Percentiles rank a stretch among this genome's conserved stretches.
Conservation (phyloP, 2,888 invertebrate genomes). For the Lamellibrachia columna region DNA sequence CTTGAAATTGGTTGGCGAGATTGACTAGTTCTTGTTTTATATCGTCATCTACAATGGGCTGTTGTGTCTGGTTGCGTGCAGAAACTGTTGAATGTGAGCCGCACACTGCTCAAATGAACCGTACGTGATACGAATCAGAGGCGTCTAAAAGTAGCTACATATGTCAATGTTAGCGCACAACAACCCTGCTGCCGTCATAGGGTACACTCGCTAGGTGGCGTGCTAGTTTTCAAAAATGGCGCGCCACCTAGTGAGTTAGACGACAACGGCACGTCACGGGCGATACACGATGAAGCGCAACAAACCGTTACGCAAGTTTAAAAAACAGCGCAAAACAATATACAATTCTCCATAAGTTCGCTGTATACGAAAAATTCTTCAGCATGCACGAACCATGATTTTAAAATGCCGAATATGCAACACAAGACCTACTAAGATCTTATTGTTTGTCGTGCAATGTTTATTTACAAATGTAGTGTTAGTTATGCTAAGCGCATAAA, state of each 20-base stretch:
- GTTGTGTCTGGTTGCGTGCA: background rate
- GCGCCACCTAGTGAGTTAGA: background rate
- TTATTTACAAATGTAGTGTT: background rate
- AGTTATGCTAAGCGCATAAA: background rate
- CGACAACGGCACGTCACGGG: background rate
- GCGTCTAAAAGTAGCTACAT: background rate
- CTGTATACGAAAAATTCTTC: background rate
- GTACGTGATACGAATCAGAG: background rate
- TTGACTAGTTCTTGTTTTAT: background rate
- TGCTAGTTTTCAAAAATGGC: background rate
- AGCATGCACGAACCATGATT: background rate
- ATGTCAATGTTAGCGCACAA: background rate
- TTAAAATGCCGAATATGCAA: background rate
- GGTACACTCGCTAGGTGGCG: background rate
- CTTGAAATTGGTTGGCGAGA: slow-evolving; percentile 17
- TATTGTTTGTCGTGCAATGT: background rate
- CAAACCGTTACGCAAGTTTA: background rate
- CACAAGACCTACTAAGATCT: background rate
- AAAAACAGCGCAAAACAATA: background rate
- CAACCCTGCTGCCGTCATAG: background rate
- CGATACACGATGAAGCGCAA: background rate
- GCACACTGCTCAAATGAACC: background rate
- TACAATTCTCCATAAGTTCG: background rate
- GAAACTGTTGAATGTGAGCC: background rate
- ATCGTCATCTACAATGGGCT: background rate